Base-by-base conservation (phyloP, 2,888 invertebrate species). In the Aleiodes alternator region DNA sequence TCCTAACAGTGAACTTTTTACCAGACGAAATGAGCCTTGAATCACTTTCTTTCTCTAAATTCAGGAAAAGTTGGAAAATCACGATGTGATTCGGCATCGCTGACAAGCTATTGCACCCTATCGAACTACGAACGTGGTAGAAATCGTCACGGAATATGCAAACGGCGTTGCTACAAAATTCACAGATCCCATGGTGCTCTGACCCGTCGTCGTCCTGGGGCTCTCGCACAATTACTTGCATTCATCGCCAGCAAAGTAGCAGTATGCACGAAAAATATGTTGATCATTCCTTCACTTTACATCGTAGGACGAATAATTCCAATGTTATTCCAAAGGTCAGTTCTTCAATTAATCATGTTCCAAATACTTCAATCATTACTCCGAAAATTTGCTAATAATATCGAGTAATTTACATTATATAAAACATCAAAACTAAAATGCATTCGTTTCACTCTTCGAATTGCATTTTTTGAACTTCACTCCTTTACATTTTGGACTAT, bases 211-310 rank as follows among this genome's bases (percentile, higher is more conserved):
- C 80, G 82, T 72, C 86, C 85, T 1, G 83, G 85, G 50, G 85
- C 86, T 0, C 82, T 87, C 11, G 85, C 85, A 23, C 84, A 84
- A 55, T 69, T 87, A 6, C 77, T 87, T 50, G 82, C 81, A 6
- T 85, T 85, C 64, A 77, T 87, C 48, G 82, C 84, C 9, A 72
- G 75, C 53, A 84, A 84, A 75, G 76, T 87, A 57, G 81, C 83
- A 4, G 69, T 77, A 4, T 87, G 85, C 55, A 85, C 87, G 6
- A 84, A 79, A 64, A 81, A 82, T 38, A 79, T 86, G 16, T 68
- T 87, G 51, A 73, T 87, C 34, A 77, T 76, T 4, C 87, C 87
- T 11, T 85, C 87, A 0, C 83, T 79, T 73, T 85, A 85, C 71
- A 78, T 87, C 55, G 61, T 85, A 57, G 82, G 82, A 68, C 83